Evolutionary conservation across 1,140 invertebrate genomes (phyloP).

Genomic region (Pseudachorutes palmiensis): DNA sequence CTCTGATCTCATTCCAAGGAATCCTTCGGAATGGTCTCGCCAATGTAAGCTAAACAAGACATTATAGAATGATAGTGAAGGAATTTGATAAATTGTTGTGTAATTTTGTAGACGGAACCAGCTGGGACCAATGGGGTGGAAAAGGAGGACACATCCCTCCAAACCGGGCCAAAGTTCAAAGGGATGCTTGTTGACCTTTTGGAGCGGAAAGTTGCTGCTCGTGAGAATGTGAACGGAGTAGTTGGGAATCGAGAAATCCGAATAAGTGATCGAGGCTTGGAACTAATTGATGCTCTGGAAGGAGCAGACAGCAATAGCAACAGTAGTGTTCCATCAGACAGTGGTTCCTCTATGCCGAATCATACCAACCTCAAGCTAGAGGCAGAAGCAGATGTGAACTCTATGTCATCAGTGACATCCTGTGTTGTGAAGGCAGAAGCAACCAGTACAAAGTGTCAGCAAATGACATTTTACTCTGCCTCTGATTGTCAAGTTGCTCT

Average conservation of each 20-base stretch:
- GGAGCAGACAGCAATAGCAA: conserved; percentile 23
- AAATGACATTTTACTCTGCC: conserved; percentile 32
- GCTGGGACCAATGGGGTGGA: neutral
- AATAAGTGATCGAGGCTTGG: conserved; percentile 53
- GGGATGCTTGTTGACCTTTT: conserved; percentile 59
- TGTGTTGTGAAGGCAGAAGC: neutral
- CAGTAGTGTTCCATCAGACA: conserved; percentile 14
- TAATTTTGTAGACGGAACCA: neutral
- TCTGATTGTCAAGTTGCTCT: conserved; percentile 11
- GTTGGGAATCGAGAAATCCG: conserved; percentile 51
- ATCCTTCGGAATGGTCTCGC: conserved; percentile 21
- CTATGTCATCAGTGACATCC: no score
- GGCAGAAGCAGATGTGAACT: neutral
- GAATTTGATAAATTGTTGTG: conserved; percentile 6
- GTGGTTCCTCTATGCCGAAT: no score
- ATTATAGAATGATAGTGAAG: neutral
- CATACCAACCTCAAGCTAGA: neutral
- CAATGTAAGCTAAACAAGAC: neutral
- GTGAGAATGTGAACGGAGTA: conserved; percentile 51
- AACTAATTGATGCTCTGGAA: conserved; percentile 49
- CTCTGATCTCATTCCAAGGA: conserved; percentile 28
- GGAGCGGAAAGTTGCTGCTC: conserved; percentile 56
- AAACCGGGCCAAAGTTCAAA: conserved; percentile 40
- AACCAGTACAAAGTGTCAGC: conserved; percentile 1
- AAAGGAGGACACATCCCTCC: neutral